phyloP scores from a whole-genome alignment of 92 coral and sea anemone genomes.

The Bergia sp. region DNA sequence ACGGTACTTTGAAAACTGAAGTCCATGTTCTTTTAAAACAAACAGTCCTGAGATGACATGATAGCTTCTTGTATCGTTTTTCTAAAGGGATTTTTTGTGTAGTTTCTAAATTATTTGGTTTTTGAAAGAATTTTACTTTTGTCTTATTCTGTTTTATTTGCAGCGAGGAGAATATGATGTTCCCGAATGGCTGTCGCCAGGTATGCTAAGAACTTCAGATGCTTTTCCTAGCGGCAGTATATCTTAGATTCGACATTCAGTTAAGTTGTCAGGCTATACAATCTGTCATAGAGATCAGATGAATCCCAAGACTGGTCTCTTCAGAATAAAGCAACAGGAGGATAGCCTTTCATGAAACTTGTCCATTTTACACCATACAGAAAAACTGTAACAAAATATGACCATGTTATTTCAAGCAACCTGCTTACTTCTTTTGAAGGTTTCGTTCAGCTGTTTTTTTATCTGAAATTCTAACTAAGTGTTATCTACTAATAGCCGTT shows the following conservation, averaged over 20 bases:
- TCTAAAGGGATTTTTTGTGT: too few species aligned
- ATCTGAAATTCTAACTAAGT: too few species aligned
- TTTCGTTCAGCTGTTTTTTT: too few species aligned
- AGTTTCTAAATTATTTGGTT: neutral
- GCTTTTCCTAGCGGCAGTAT: neutral
- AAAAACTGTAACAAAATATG: too few species aligned
- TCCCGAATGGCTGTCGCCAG: slow-evolving; percentile 90
- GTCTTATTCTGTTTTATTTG: neutral
- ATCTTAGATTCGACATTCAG: neutral
- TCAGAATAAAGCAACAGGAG: neutral
- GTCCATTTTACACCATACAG: neutral
- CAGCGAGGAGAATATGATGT: slow-evolving; percentile 97
- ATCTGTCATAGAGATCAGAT: neutral
- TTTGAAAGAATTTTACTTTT: neutral
- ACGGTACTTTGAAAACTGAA: too few species aligned
- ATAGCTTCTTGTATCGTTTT: too few species aligned
- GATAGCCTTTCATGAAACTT: neutral
- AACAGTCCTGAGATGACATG: too few species aligned
- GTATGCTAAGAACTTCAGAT: slow-evolving; percentile 36
- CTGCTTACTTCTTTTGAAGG: too few species aligned
- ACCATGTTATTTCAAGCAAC: too few species aligned
- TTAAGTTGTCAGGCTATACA: too few species aligned
- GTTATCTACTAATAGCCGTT: too few species aligned
- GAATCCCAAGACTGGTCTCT: neutral
- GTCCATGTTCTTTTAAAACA: too few species aligned